Evolutionary conservation across 1,140 invertebrate genomes (phyloP).

Genomic region (Temnothorax longispinosus): DNA sequence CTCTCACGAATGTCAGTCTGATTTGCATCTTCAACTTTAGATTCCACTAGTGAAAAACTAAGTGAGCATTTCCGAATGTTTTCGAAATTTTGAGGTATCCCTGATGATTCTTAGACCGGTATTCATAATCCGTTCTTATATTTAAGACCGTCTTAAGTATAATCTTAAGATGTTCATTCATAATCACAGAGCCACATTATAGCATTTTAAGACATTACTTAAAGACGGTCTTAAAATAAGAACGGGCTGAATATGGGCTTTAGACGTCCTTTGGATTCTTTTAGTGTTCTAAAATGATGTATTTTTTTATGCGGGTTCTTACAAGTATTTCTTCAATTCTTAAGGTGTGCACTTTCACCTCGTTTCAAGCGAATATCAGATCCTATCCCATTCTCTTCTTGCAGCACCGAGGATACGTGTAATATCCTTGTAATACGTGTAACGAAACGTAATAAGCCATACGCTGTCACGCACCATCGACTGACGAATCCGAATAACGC

Average conservation of each 20-base stretch:
- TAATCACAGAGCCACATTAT: too few relatives aligned
- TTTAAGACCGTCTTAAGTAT: too few relatives aligned
- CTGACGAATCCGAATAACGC: constrained; percentile 39
- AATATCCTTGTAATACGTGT: neutral
- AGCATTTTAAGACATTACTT: too few relatives aligned
- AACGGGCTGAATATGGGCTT: neutral
- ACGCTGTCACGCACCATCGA: neutral
- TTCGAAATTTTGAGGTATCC: neutral
- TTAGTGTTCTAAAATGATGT: neutral
- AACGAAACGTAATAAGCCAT: neutral
- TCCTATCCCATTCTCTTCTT: neutral
- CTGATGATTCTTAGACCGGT: neutral
- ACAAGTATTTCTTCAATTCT: neutral
- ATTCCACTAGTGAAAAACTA: neutral
- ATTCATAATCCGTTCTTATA: too few relatives aligned
- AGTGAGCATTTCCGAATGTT: neutral
- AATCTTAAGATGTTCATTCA: too few relatives aligned
- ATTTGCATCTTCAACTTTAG: neutral
- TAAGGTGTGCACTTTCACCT: neutral
- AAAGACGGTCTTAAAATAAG: neutral
- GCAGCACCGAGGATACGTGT: neutral
- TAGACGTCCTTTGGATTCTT: neutral
- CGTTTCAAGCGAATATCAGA: neutral
- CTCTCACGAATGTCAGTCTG: neutral
- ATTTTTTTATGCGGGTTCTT: neutral